Conservation (phyloP, 1,140 invertebrate genomes). For the Lucilia sericata region DNA sequence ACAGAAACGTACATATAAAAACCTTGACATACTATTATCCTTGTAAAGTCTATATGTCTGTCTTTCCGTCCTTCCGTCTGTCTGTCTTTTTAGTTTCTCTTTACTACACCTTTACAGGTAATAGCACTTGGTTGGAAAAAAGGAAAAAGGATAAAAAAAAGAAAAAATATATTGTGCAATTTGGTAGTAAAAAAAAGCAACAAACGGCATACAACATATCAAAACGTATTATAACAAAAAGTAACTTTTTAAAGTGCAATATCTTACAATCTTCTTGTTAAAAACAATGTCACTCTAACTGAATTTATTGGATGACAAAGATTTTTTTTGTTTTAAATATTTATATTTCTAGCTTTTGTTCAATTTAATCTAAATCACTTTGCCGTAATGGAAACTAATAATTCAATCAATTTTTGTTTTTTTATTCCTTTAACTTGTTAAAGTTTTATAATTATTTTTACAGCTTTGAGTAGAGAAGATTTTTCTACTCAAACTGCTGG, state of each 20-base stretch:
- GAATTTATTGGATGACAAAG: no score
- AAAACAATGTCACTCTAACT: no score
- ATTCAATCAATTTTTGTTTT: background rate
- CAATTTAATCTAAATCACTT: background rate
- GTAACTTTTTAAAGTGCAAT: no score
- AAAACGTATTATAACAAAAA: no score
- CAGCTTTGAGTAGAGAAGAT: background rate
- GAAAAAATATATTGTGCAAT: no score
- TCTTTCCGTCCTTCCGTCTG: no score
- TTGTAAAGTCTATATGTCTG: background rate
- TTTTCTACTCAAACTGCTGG: no score
- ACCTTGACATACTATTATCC: background rate
- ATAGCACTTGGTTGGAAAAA: no score
- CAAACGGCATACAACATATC: no score
- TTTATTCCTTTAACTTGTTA: background rate
- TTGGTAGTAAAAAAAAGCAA: no score
- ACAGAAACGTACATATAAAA: background rate
- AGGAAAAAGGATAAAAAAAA: no score
- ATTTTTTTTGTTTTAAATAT: background rate
- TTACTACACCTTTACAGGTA: background rate
- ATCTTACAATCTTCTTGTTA: no score
- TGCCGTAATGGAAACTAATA: background rate
- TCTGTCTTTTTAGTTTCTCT: background rate
- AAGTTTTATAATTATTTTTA: constrained; percentile 21
- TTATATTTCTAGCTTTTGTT: background rate